Percentiles rank a stretch among this genome's conserved stretches.
Conservation (phyloP, 2,113 vertebrate species). For the Bubo bubo region DNA sequence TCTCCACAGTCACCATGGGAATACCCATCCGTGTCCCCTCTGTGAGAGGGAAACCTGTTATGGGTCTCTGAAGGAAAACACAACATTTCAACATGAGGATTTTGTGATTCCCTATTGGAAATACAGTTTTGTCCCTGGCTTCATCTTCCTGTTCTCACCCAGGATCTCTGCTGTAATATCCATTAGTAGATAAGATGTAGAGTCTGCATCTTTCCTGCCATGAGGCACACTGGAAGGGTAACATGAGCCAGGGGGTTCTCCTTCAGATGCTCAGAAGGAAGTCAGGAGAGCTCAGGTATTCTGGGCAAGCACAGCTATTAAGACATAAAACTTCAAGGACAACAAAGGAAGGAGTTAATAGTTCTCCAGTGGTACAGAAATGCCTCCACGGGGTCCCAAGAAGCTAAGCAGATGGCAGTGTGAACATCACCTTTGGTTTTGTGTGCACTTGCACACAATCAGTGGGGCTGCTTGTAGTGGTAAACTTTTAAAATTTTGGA, state of each 20-base stretch:
- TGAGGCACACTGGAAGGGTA: background rate
- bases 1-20: background rate
- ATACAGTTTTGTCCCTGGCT: background rate
- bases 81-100: background rate
- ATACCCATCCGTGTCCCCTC: background rate
- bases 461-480: background rate
- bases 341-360: background rate
- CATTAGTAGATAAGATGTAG: background rate
- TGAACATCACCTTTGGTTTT: background rate
- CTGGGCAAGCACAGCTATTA: background rate
- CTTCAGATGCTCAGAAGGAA: background rate
- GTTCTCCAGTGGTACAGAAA: background rate
- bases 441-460: background rate
- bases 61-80: background rate
- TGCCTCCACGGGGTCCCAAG: background rate
- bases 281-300: background rate
- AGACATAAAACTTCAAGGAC: background rate
- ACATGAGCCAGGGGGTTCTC: background rate
- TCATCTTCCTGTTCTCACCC: background rate
- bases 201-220: background rate
- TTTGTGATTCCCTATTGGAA: background rate
- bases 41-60: background rate
- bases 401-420: background rate
- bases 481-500: background rate
- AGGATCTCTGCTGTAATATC: background rate